phyloP scores from a whole-genome alignment of 2,113 vertebrate genomes.

The Numenius arquata region DNA sequence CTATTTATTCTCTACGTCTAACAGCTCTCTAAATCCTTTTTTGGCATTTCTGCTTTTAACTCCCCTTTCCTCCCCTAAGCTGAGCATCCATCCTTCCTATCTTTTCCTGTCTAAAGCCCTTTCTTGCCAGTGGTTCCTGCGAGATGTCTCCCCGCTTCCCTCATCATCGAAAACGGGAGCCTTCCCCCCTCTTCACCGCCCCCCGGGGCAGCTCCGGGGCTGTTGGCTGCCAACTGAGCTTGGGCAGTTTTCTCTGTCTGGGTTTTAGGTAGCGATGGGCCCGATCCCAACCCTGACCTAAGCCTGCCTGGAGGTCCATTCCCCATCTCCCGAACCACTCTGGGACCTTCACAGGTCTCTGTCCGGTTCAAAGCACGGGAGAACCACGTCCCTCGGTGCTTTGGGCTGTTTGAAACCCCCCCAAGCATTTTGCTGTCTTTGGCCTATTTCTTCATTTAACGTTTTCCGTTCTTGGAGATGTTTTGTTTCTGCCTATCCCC shows the following conservation, averaged over 20 bases:
- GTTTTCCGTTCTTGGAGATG: neutral
- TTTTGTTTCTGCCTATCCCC: neutral
- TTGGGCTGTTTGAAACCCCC: neutral
- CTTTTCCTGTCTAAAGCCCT: neutral
- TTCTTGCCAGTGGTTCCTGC: neutral
- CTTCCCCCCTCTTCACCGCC: neutral
- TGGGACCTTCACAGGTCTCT: neutral
- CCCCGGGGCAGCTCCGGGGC: neutral
- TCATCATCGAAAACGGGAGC: fast-evolving
- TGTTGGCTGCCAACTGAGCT: neutral
- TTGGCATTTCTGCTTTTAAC: neutral
- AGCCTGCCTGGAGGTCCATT: neutral
- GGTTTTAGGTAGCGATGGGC: neutral
- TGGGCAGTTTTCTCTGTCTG: neutral
- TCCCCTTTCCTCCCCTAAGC: neutral
- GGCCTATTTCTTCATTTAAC: neutral
- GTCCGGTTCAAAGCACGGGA: fast-evolving
- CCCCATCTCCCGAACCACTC: neutral
- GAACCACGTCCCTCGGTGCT: neutral
- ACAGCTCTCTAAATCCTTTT: neutral
- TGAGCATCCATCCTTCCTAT: neutral
- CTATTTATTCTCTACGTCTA: neutral
- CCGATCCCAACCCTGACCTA: neutral
- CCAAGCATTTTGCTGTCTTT: neutral
- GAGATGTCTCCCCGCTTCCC: fast-evolving